phyloP scores from a whole-genome alignment of 2,797 vertebrate genomes.

The Brachyrhaphis roseni region DNA sequence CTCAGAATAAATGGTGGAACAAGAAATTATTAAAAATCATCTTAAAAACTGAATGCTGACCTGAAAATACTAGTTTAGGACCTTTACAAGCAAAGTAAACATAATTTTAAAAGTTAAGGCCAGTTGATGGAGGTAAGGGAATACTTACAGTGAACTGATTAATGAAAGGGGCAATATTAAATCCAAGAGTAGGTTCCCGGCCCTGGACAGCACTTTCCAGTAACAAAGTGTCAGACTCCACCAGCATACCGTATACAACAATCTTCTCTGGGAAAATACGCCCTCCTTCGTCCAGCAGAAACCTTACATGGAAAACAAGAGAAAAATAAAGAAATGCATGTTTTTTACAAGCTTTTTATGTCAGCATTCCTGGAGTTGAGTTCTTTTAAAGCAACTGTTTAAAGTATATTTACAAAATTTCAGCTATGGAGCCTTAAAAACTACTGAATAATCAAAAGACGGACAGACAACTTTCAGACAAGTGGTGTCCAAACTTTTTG shows the following conservation, averaged over 20 bases:
- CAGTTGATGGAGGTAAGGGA: background rate
- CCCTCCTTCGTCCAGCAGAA: conserved; percentile 92
- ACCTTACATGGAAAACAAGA: conserved; percentile 72
- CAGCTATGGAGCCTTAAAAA: background rate
- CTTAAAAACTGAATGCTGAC: background rate
- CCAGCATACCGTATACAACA: conserved; percentile 89
- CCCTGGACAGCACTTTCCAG: conserved; percentile 95
- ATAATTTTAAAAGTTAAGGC: background rate
- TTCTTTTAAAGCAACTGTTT: background rate
- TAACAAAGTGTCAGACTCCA: conserved; percentile 89
- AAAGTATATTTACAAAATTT: background rate
- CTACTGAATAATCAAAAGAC: background rate
- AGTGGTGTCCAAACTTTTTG: background rate
- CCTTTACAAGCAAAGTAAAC: background rate
- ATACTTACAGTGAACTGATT: conserved; percentile 94
- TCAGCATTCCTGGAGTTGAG: background rate
- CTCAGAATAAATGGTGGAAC: background rate
- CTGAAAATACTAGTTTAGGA: background rate
- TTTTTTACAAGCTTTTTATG: background rate
- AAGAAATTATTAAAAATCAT: background rate
- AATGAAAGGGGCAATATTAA: conserved; percentile 95
- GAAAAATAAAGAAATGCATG: background rate
- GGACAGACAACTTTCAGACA: background rate
- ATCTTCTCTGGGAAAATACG: conserved; percentile 92
- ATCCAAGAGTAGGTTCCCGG: conserved; percentile 89